phyloP scores from a whole-genome alignment of 2,888 invertebrate genomes.

The Morpho deidamia region DNA sequence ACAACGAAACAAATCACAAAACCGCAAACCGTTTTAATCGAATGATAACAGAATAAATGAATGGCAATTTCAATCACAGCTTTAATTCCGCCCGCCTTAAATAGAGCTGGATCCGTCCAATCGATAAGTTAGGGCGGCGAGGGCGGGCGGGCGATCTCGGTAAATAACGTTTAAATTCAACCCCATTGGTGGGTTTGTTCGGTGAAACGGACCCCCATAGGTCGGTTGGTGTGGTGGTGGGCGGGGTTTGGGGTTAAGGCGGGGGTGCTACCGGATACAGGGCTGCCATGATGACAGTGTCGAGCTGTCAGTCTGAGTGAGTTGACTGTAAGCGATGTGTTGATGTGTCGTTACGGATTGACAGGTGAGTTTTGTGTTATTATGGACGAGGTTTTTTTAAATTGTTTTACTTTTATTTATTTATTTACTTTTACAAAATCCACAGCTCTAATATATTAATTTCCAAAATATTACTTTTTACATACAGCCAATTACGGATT shows the following conservation, averaged over 20 bases:
- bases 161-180: conserved; percentile 66
- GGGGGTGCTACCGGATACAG: conserved; percentile 16
- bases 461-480: too few species aligned
- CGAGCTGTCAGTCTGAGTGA: conserved; percentile 24
- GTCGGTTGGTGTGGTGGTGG: conserved; percentile 18
- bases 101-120: conserved; percentile 65
- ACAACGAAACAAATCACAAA: conserved; percentile 31
- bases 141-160: conserved; percentile 61
- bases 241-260: conserved; percentile 19
- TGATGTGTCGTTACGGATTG: conserved; percentile 12
- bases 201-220: conserved; percentile 32
- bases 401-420: too few species aligned
- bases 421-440: too few species aligned
- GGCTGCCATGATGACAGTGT: conserved; percentile 16
- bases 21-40: conserved; percentile 52
- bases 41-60: conserved; percentile 38
- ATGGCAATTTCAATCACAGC: conserved; percentile 55
- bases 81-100: conserved; percentile 74
- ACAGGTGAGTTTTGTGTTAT: conserved; percentile 18
- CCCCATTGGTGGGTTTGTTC: conserved; percentile 32
- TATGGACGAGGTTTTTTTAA: too few species aligned
- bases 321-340: conserved; percentile 17
- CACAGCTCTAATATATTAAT: too few species aligned
- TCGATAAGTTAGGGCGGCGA: conserved; percentile 61
- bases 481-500: too few species aligned